phyloP scores from a whole-genome alignment of 2,888 invertebrate species.

The Cantharis rustica region DNA sequence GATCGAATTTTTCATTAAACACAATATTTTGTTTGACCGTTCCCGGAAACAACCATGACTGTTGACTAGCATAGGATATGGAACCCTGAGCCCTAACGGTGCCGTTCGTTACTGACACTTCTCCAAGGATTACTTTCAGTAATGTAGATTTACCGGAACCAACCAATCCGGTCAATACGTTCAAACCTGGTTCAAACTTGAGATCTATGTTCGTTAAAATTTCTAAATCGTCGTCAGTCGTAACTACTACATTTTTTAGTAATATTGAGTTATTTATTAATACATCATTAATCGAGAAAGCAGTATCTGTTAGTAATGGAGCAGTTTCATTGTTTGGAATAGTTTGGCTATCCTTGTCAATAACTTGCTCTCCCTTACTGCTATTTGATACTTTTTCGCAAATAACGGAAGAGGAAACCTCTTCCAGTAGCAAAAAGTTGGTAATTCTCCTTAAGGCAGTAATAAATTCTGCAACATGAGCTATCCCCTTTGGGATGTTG shows the following conservation, averaged over 20 bases:
- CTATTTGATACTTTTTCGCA: background rate
- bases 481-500: constrained; percentile 84
- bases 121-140: constrained; percentile 54
- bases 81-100: constrained; percentile 56
- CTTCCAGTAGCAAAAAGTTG: constrained; percentile 54
- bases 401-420: background rate
- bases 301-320: background rate
- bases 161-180: constrained; percentile 66
- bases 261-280: background rate
- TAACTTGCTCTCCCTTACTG: background rate
- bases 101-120: constrained; percentile 53
- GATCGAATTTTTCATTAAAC: constrained; percentile 54
- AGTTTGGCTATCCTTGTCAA: background rate
- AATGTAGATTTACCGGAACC: constrained; percentile 67
- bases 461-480: constrained; percentile 76
- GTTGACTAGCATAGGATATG: constrained; percentile 64
- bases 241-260: background rate
- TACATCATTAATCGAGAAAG: background rate
- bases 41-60: constrained; percentile 65
- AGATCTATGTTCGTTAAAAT: constrained; percentile 56
- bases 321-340: background rate
- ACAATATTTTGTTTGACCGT: constrained; percentile 69
- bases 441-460: constrained; percentile 75
- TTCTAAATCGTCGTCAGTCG: constrained; percentile 31
- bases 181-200: constrained; percentile 53